Evolutionary conservation across 2,797 vertebrate genomes (phyloP), one percentile per base, ranked within the genome.

Genomic region (Acipenser transmontanus): DNA sequence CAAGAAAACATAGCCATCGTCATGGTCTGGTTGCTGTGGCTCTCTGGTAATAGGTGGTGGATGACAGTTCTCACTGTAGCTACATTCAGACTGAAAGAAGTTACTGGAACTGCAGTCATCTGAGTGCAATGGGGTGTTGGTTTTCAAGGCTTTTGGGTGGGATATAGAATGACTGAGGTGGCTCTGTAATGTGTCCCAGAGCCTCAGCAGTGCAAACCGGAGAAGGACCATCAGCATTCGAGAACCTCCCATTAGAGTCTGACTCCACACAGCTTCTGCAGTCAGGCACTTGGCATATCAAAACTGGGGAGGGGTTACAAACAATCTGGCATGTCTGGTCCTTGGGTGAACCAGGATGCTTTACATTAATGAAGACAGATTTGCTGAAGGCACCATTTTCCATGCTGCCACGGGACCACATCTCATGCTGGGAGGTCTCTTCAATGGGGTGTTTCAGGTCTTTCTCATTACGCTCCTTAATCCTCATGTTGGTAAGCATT

Each of bases 101-200:
- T 13, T n/a, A 9, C 54, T 11, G 54, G 12, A n/a, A 11, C 12
- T 57, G 7, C 7, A 7, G 7, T 11, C 54, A 57, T 13, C 12
- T 57, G 12, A 7, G 6, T 68, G n/a, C 0, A 0, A 0, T 7
- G 1, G 70, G 52, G 49, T 49, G 13, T 20, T 0, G 72, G 2
- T 49, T 65, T 12, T 73, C 65, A 6, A 74, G 66, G 13, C 70
- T 71, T 6, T 14, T 68, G 0, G 78, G 82, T n/a, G 82, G 78
- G 63, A 87, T 67, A 57, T 85, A 87, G n/a, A 79, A 79, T 14
- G 79, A 80, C 61, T 76, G 75, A 7, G 87, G 87, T 6, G 85
- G 86, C 74, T 88, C 86, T 66, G 74, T 67, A 2, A 84, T 72
- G 34, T 59, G 65, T 1, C 34, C 34, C 34, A 34, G 34, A 34